A percentile compares a stretch with the other conserved stretches of the same genome.
These are phyloP conservation scores for Drosophila persimilis DNA, from an alignment of 1,140 invertebrate species.

Conservation along the genomic window DNA sequence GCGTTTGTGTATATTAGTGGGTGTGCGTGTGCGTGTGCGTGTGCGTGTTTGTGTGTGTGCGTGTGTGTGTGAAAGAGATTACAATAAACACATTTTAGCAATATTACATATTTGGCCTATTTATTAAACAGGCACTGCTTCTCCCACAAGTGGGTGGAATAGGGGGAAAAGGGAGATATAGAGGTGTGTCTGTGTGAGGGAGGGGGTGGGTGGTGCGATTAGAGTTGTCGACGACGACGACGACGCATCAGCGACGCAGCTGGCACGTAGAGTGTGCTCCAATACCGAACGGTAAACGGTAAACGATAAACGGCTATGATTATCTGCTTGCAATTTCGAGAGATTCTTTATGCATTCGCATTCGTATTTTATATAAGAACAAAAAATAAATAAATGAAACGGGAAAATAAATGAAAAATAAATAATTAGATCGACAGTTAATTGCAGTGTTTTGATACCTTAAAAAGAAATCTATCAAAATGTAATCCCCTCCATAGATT, in stretches of 20 bases:
- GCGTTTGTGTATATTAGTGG: slow-evolving; percentile 32
- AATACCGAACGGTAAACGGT: slow-evolving; percentile 47
- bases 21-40: slow-evolving; percentile 4
- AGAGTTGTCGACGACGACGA: slow-evolving; percentile 42
- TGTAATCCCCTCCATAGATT: no score
- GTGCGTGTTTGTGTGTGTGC: slow-evolving; percentile 10
- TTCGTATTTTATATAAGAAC: no score
- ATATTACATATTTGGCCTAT: slow-evolving; percentile 82
- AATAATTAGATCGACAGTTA: no score
- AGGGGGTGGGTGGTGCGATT: slow-evolving; percentile 20
- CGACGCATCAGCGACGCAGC: slow-evolving; percentile 28
- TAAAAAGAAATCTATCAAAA: no score
- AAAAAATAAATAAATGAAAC: no score
- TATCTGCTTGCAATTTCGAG: slow-evolving; percentile 32
- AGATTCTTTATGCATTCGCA: no score
- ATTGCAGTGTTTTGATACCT: no score
- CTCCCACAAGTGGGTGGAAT: slow-evolving; percentile 1
- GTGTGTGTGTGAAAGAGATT: slow-evolving; percentile 65
- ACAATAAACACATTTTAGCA: slow-evolving; percentile 81
- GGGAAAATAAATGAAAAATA: no score
- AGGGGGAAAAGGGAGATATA: no score
- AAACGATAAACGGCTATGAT: slow-evolving; percentile 43
- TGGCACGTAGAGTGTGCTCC: slow-evolving; percentile 39
- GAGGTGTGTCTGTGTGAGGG: no score
- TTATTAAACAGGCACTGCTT: slow-evolving; percentile 63